Conservation (phyloP, 2,797 vertebrate species). For the Dromococcyx pavoninus region DNA sequence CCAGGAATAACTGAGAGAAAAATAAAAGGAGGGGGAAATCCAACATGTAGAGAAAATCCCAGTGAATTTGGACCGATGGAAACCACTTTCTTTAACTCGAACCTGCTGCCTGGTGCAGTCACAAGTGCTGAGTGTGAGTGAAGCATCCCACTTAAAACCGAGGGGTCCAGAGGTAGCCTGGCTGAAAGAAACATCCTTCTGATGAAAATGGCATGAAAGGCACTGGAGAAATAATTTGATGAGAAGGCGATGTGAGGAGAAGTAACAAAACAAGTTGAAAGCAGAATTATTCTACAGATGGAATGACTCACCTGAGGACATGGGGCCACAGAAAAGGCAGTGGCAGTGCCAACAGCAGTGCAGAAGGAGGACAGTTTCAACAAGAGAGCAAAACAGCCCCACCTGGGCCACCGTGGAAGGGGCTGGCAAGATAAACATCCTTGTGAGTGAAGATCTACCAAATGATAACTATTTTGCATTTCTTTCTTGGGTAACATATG, state of each 20-base stretch:
- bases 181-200: neutral
- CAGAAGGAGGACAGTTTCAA: neutral
- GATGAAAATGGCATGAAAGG: neutral
- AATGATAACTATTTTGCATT: neutral
- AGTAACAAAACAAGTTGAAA: neutral
- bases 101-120: neutral
- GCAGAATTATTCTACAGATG: neutral
- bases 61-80: neutral
- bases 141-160: neutral
- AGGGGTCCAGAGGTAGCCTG: neutral
- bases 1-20: neutral
- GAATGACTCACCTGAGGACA: neutral
- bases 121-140: neutral
- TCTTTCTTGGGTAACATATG: neutral
- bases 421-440: neutral
- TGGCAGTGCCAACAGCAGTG: neutral
- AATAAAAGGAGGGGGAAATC: neutral
- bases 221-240: neutral
- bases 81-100: neutral
- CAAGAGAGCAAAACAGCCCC: neutral
- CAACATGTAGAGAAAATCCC: neutral
- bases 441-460: neutral
- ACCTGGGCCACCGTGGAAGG: rapidly evolving
- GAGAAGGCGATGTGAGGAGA: neutral
- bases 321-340: neutral